These are phyloP conservation scores for Apeira syringaria DNA, from an alignment of 2,888 invertebrate species.

Conservation along the genomic window DNA sequence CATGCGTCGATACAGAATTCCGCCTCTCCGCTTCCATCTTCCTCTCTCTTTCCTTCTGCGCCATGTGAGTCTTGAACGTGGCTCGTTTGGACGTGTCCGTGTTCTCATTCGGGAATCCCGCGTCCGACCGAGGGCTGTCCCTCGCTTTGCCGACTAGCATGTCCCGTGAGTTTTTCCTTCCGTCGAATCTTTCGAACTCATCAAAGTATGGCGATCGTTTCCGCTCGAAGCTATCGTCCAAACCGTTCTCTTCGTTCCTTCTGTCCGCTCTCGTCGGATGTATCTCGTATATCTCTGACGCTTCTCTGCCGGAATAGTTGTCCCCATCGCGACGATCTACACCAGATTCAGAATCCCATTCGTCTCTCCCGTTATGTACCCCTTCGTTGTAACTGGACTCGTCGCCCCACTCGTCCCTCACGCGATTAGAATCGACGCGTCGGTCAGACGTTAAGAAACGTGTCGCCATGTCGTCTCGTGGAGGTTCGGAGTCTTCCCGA, in stretches of 20 bases:
- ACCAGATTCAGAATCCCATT: slow-evolving; percentile 78
- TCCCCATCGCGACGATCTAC: slow-evolving; percentile 65
- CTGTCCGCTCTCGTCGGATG: slow-evolving; percentile 64
- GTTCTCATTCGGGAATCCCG: slow-evolving; percentile 57
- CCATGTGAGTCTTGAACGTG: slow-evolving; percentile 89
- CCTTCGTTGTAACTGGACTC: slow-evolving; percentile 68
- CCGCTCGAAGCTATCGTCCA: slow-evolving; percentile 60
- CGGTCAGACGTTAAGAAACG: slow-evolving; percentile 71
- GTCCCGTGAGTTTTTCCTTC: slow-evolving; percentile 76
- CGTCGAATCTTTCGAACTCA: slow-evolving; percentile 74
- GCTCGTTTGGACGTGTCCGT: slow-evolving; percentile 78
- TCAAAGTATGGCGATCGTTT: slow-evolving; percentile 70
- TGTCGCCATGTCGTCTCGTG: slow-evolving; percentile 68
- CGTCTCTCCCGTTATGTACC: slow-evolving; percentile 62
- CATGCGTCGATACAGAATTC: slow-evolving; percentile 89
- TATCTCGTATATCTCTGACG: slow-evolving; percentile 76
- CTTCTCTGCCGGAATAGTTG: slow-evolving; percentile 68
- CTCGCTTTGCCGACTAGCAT: slow-evolving; percentile 75
- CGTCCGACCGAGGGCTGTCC: slow-evolving; percentile 74
- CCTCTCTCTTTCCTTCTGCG: slow-evolving; percentile 85
- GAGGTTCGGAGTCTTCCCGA: slow-evolving; percentile 66
- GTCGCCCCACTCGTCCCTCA: slow-evolving; percentile 72
- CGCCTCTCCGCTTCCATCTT: slow-evolving; percentile 88
- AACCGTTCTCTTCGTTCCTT: slow-evolving; percentile 64
- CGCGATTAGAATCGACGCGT: slow-evolving; percentile 49